Conservation (phyloP, 2,888 invertebrate species). For the Agapetus fuscipes region DNA sequence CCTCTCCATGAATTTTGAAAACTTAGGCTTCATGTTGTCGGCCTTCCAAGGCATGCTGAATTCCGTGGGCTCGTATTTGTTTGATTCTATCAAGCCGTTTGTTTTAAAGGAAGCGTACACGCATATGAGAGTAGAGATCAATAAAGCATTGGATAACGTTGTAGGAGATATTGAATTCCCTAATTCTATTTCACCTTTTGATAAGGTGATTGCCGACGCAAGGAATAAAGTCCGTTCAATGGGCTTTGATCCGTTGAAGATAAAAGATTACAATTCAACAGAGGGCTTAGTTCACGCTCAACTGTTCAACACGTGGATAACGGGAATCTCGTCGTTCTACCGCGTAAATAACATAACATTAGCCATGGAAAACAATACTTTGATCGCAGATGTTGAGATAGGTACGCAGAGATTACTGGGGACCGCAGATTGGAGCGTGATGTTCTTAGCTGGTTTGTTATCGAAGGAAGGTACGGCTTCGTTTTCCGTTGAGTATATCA, state of each 20-base stretch:
- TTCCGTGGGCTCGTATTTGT: conserved; percentile 70
- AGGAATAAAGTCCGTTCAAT: conserved; percentile 56
- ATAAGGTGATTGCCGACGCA: conserved; percentile 69
- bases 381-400: conserved; percentile 57
- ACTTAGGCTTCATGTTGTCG: conserved; percentile 66
- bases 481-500: conserved; percentile 72
- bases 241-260: conserved; percentile 64
- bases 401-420: conserved; percentile 75
- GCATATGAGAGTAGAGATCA: conserved; percentile 62
- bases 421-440: conserved; percentile 68
- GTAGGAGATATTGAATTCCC: conserved; percentile 64
- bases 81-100: conserved; percentile 80
- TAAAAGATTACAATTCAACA: conserved; percentile 64
- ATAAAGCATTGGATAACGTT: conserved; percentile 59
- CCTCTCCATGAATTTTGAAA: conserved; percentile 73
- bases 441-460: conserved; percentile 55
- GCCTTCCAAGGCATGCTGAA: conserved; percentile 67
- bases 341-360: conserved; percentile 70
- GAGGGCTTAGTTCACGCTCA: conserved; percentile 60
- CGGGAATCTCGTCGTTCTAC: conserved; percentile 72
- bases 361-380: conserved; percentile 60
- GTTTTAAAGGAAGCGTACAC: conserved; percentile 69
- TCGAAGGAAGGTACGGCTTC: conserved; percentile 62
- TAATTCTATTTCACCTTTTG: conserved; percentile 77
- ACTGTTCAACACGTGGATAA: conserved; percentile 66